Base-by-base conservation (phyloP, 2,113 vertebrate genomes). In the Orcinus orca region DNA sequence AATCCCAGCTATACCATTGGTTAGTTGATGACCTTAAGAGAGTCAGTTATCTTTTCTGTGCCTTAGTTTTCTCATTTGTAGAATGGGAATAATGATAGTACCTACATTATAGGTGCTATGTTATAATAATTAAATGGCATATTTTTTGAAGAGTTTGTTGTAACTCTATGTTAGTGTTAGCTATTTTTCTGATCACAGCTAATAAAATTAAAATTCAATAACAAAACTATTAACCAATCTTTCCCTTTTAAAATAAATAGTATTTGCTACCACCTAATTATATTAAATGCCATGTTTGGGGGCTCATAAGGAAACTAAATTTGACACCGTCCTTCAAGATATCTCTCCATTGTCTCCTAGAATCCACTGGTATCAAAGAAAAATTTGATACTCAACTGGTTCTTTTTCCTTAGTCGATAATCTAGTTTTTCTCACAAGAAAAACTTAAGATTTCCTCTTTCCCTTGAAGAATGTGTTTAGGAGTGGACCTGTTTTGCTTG, bases 151-250 rank as follows among this genome's bases (percentile, higher is more conserved):
- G 65, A 88, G 18, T 93, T 60, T 1, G 86, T 74, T 71, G 21
- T 79, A 91, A 92, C n/a, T 84, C 21, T 65, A 20, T 47, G 25
- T 63, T 89, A 86, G 26, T 77, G 8, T 74, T 89, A 53, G 25
- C n/a, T 91, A 25, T 88, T 89, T 89, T 92, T 70, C 71, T 88
- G 58, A 58, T 67, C 20, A 47, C 17, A 83, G 44, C 63, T 77
- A 93, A 44, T 62, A 91, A 83, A 95, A 63, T 84, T 41, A 92
- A 94, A 97, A 77, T 50, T 86, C 38, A 95, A 58, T 76, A 63
- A 88, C 63, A 92, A 94, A 86, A n/a, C 20, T 41, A 92, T 71
- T 44, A 79, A 79, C 17, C 50, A 90, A 31, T 23, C 12, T 90
- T 36, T 90, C 18, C 44, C 29, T 85, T 87, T 26, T 60, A 31